Base-by-base conservation (phyloP, 2,888 invertebrate genomes). In the Thera britannica region DNA sequence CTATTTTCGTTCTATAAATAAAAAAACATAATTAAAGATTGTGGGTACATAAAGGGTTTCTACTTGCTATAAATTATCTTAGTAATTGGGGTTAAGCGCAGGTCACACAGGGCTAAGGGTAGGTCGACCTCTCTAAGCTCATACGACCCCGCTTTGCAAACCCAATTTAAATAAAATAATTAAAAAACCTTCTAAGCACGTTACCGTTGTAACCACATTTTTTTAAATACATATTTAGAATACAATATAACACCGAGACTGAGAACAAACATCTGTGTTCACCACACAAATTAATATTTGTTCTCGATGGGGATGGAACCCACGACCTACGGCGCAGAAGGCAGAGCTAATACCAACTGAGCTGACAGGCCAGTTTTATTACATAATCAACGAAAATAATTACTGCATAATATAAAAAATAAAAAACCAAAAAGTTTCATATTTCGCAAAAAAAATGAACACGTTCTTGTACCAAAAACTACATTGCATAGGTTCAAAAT, bases 61-160 rank as follows among this genome's bases (percentile, higher is more conserved):
- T 9, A 7, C 44, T 63, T 38, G 46, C 65, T 58, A 65, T 71
- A 66, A 62, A 69, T 70, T 59, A 69, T 72, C 68, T 62, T 68
- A 71, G 70, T 72, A 77, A 75, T 73, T 75, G 61, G 68, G 75
- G 72, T 71, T 69, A 67, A 72, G 56, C 65, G 52, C 70, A 57
- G 72, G 75, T 66, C 70, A 61, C 72, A 60, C 69, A 46, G 62
- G 51, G 72, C 67, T 72, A 63, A 65, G 61, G 58, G 44, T 48
- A 55, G 67, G 62, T 52, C 44, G 67, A 62, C 58, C 59, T 56
- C 65, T 55, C 54, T 49, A 49, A 46, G 54, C 48, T 59, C 59
- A 4, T 5, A 58, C 49, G 62, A 56, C 59, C 59, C 59, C 8
- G 55, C 35, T 55, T 55, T 38, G 48, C 41, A 51, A 41, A 23